Conservation (phyloP, 2,797 vertebrate genomes). For the Nasua narica region DNA sequence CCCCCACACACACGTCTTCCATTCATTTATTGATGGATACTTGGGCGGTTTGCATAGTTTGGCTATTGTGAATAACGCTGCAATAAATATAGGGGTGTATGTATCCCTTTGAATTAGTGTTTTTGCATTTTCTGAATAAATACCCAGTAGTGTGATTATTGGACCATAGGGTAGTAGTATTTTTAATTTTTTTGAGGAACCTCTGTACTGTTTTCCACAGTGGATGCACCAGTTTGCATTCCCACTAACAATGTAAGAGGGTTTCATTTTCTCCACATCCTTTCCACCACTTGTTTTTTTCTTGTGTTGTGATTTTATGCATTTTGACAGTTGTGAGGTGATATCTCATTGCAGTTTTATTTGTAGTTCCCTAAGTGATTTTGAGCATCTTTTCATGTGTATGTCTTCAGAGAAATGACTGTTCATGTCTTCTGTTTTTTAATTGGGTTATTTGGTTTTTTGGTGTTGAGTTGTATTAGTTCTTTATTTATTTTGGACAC, state of each 20-base stretch:
- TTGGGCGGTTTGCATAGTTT: not conserved
- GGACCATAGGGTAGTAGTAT: not conserved
- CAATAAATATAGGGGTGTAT: not conserved
- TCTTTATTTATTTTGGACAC: not conserved
- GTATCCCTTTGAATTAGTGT: not conserved
- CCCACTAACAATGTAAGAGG: not conserved
- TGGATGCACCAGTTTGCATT: not conserved
- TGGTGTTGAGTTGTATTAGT: not conserved
- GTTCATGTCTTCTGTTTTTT: not conserved
- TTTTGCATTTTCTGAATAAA: not conserved
- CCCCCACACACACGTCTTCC: not conserved
- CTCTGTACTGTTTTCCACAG: not conserved
- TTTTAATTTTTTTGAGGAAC: not conserved
- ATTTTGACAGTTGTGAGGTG: not conserved
- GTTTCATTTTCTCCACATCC: not conserved
- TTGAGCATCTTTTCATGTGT: not conserved
- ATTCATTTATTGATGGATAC: not conserved
- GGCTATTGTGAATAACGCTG: not conserved
- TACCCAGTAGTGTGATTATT: not conserved
- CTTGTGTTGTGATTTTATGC: not conserved
- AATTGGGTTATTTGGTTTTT: not conserved
- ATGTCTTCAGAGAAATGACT: not conserved
- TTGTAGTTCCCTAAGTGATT: not conserved
- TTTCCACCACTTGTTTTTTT: not conserved
- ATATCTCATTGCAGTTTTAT: not conserved